Evolutionary conservation across 2,888 invertebrate species (phyloP), one percentile per base, ranked within the genome.

Genomic region (Beris morrisii): DNA sequence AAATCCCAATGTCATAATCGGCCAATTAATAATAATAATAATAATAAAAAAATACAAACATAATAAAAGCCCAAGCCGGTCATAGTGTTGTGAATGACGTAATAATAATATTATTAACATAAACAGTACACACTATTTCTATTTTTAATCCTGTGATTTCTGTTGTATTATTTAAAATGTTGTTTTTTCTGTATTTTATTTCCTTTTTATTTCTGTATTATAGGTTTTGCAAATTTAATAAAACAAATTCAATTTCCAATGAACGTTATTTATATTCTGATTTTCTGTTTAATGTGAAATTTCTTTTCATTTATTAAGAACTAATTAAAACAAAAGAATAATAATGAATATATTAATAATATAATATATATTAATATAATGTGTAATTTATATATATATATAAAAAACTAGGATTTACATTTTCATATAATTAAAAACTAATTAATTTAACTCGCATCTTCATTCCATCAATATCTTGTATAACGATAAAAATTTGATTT

Each of bases 291-390:
- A 53, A 5, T 55, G 55, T 55, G 11, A 56, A 43, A 44, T 43
- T 13, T 12, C 9, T 31, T 31, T 54, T 7, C n/a, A 31, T 54
- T 11, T 22, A 22, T 22, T 54, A 54, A 22, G 5, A 54, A 54
- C 31, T 54, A 58, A 56, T 38, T 38, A 38, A 38, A 38, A 38
- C 38, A 22, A 56, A 30, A 12, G 4, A n/a, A 52, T 9, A 22
- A 52, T 61, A 56, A 55, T 53, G 48, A 61, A 67, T 65, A 67
- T 65, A 65, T 67, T 67, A 67, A 58, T 50, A 59, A 52, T 65
- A 65, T 46, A 65, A 67, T 22, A 22, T 65, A 61, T 65, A 50
- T 53, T 56, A 46, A 28, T 46, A 58, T 58, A 12, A 58, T 28
- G 44, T 31, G 38, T 38, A 38, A 7, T 7, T 38, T 7, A 38